Percentiles rank a stretch among this genome's conserved stretches.
Conservation (phyloP, 2,888 invertebrate species). For the Plagiodera versicolora region DNA sequence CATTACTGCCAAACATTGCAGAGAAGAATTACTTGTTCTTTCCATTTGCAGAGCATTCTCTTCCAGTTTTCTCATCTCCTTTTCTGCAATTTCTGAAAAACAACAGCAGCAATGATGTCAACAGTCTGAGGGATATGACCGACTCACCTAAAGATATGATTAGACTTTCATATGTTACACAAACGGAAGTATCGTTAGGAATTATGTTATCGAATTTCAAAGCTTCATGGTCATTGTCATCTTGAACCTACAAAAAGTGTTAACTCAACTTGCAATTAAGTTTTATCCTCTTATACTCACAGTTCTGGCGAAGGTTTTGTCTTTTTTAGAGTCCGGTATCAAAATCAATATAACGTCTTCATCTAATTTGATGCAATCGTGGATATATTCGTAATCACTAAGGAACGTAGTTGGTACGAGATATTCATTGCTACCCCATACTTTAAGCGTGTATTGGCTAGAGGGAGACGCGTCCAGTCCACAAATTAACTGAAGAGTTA, state of each 20-base stretch:
- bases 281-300: too few relatives aligned
- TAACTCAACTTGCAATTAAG: not conserved
- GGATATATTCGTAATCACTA: slow-evolving; percentile 90
- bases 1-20: slow-evolving; percentile 73
- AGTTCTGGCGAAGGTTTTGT: slow-evolving; percentile 75
- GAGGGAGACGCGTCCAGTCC: slow-evolving; percentile 66
- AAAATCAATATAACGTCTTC: slow-evolving; percentile 77
- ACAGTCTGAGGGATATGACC: too few relatives aligned
- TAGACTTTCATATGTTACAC: slow-evolving; percentile 79
- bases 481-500: slow-evolving; percentile 81
- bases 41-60: slow-evolving; percentile 62
- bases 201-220: slow-evolving; percentile 77
- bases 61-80: slow-evolving; percentile 76
- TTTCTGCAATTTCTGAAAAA: slow-evolving; percentile 75
- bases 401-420: slow-evolving; percentile 80
- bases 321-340: slow-evolving; percentile 67
- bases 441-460: slow-evolving; percentile 67
- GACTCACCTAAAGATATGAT: slow-evolving; percentile 79
- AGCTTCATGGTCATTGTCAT: slow-evolving; percentile 77
- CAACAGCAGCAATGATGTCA: too few relatives aligned
- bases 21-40: slow-evolving; percentile 47
- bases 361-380: slow-evolving; percentile 90
- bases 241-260: slow-evolving; percentile 60
- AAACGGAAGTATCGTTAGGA: slow-evolving; percentile 72
- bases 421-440: slow-evolving; percentile 88